Base-by-base conservation (phyloP, 2,888 invertebrate species). In the Phorcus lineatus region DNA sequence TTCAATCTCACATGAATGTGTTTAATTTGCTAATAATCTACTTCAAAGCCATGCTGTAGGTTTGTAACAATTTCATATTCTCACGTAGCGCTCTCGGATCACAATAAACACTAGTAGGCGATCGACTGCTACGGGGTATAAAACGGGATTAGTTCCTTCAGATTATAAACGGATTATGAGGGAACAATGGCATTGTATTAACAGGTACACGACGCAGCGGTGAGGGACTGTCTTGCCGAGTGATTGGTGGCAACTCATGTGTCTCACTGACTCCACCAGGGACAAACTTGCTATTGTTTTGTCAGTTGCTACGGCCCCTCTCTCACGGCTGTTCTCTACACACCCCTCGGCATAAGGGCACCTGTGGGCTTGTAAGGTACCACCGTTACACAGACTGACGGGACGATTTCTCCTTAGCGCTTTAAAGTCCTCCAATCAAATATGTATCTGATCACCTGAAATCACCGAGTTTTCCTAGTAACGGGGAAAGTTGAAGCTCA, bases 141-240 rank as follows among this genome's bases (percentile, higher is more conserved):
- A 70, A 70, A 70, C 40, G 36, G 70, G 70, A 70, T 70, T 70
- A 70, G 31, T 36, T 70, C 16, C 36, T 16, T 13, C 19, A 36
- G 70, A 70, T 70, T 70, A 70, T 70, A 31, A 19, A 19, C 17
- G 70, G 36, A 70, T 70, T 70, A 70, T 28, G 28, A 36, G 16
- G 13, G 70, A 19, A 70, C 70, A 70, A 70, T 36, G 70, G 19
- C 70, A 36, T 70, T 19, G 70, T 40, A 70, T 70, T 70, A 70
- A 13, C 36, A 70, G 19, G n/a, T 70, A 70, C 36, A 70, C 28
- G 36, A 17, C 36, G 31, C 31, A 28, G 67, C 36, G 36, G 70
- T 31, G 16, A 11, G 70, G 36, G 47, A 47, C 19, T 36, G 40
- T 70, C 31, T 70, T 31, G 36, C 70, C 11, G 28, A 11, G 70